phyloP scores from a whole-genome alignment of 2,888 invertebrate species.

The Crossocerus cetratus region DNA sequence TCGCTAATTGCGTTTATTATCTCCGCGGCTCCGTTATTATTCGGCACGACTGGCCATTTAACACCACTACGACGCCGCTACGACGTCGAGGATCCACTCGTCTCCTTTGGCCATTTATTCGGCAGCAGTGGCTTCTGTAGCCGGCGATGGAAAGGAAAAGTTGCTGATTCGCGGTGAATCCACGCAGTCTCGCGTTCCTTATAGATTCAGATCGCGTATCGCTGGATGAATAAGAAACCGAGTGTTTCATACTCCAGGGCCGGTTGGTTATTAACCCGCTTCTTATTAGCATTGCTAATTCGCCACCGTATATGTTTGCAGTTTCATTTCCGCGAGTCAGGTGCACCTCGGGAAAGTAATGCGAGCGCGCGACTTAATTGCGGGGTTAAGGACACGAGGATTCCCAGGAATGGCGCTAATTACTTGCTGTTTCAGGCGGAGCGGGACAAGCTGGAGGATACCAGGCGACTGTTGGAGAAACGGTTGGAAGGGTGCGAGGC shows the following conservation, averaged over 20 bases:
- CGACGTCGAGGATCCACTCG: neutral
- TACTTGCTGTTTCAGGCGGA: conserved; percentile 77
- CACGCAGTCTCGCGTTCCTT: neutral
- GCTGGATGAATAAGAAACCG: neutral
- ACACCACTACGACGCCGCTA: neutral
- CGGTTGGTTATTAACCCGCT: neutral
- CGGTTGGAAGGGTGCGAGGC: conserved; percentile 79
- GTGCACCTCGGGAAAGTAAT: neutral
- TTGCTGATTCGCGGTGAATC: neutral
- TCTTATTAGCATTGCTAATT: neutral
- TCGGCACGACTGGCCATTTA: neutral
- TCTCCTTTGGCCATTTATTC: no score
- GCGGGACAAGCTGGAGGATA: conserved; percentile 79
- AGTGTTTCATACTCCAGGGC: neutral
- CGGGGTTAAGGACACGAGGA: neutral
- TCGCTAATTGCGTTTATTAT: conserved; percentile 38
- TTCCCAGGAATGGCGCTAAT: neutral
- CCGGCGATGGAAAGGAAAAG: neutral
- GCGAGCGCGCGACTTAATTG: neutral
- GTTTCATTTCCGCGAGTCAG: neutral
- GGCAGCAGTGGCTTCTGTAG: neutral
- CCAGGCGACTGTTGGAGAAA: conserved; percentile 78
- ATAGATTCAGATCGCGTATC: neutral
- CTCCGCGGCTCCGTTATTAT: conserved; percentile 4
- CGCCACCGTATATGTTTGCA: neutral